These are phyloP conservation scores for Trichonephila clavata DNA, from an alignment of 1,140 invertebrate species.

Conservation along the genomic window DNA sequence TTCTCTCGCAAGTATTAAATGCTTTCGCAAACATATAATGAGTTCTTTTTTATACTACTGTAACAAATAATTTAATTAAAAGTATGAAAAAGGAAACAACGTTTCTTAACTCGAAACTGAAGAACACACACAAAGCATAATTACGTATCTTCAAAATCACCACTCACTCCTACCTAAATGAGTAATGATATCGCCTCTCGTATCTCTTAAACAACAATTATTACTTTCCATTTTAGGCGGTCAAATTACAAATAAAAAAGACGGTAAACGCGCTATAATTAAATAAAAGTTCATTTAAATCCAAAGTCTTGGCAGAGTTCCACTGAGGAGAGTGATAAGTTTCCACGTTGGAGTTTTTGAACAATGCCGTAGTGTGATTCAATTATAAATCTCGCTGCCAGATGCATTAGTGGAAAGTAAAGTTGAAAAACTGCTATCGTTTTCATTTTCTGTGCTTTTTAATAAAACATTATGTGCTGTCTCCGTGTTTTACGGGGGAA, in stretches of 20 bases:
- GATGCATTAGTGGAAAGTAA: constrained; percentile 3
- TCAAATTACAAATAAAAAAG: constrained; percentile 14
- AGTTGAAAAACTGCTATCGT: constrained; percentile 41
- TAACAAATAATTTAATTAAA: background rate
- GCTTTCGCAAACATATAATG: background rate
- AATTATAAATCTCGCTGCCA: constrained; percentile 33
- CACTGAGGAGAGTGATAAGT: background rate
- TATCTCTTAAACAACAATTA: background rate
- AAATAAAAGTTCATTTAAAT: constrained; percentile 39
- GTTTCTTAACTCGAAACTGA: background rate
- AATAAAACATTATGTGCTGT: constrained; percentile 14
- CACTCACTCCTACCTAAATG: background rate
- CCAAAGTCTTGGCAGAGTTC: background rate
- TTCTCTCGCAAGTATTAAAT: background rate
- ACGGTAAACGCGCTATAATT: background rate
- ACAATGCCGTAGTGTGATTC: constrained; percentile 15
- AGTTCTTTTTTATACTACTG: background rate
- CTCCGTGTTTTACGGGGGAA: constrained; percentile 10
- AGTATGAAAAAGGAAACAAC: background rate
- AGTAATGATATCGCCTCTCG: background rate
- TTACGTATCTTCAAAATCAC: background rate
- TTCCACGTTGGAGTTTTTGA: background rate
- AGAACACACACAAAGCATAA: background rate
- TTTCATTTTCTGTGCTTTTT: constrained; percentile 30
- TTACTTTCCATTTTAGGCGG: constrained; percentile 5